Conservation (phyloP, 1,140 invertebrate species). For the Bombus pyrosoma region DNA sequence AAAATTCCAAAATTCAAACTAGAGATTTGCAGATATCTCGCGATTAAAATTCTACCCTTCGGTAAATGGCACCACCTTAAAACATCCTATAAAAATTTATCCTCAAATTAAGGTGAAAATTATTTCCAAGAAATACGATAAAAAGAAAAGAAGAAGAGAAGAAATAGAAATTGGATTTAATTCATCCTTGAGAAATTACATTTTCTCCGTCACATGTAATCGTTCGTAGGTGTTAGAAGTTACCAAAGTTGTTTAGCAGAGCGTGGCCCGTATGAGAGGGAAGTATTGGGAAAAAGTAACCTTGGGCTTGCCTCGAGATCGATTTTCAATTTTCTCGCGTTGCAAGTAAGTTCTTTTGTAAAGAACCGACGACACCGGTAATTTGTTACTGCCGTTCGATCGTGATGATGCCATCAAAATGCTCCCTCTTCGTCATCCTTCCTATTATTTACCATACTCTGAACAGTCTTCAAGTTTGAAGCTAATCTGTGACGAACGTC, state of each 20-base stretch:
- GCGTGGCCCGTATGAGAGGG: neutral
- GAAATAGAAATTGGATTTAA: neutral
- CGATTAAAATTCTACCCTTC: no score
- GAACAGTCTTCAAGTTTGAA: neutral
- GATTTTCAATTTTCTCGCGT: conserved; percentile 34
- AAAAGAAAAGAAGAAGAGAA: neutral
- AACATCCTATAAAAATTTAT: no score
- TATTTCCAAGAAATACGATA: neutral
- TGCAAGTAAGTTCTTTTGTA: conserved; percentile 26
- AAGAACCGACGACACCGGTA: conserved; percentile 12
- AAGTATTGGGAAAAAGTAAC: neutral
- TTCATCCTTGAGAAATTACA: neutral
- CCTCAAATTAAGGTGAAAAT: no score
- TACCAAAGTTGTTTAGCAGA: neutral
- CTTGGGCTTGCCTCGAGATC: conserved; percentile 21
- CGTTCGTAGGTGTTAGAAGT: neutral
- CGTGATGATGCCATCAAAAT: neutral
- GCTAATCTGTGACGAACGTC: neutral
- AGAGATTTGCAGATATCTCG: neutral
- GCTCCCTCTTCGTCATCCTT: neutral
- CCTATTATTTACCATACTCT: conserved; percentile 19
- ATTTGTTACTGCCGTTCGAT: conserved; percentile 33
- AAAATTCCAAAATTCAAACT: neutral
- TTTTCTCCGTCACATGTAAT: neutral
- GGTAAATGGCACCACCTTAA: no score